Evolutionary conservation across 2,797 vertebrate species (phyloP).

Genomic region (Cirrhinus molitorella): DNA sequence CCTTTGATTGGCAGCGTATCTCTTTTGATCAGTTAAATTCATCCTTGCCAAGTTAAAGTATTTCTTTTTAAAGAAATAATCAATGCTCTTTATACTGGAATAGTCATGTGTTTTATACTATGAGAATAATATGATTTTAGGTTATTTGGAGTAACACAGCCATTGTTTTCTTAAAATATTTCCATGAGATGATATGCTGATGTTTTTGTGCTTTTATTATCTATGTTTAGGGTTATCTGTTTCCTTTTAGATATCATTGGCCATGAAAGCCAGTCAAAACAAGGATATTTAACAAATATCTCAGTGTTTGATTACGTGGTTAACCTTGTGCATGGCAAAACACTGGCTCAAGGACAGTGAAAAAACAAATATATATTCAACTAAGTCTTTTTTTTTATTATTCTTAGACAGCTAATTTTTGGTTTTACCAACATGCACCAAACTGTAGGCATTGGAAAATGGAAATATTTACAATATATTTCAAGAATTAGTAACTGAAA

Average conservation of each 20-base stretch:
- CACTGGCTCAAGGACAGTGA: neutral
- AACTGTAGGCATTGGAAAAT: neutral
- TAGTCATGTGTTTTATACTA: neutral
- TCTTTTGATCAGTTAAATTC: no score
- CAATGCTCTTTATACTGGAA: no score
- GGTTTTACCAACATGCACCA: neutral
- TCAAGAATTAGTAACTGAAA: neutral
- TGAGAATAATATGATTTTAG: neutral
- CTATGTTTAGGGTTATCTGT: neutral
- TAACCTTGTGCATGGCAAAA: neutral
- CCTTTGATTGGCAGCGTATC: no score
- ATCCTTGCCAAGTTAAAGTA: neutral
- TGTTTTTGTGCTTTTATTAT: slow-evolving; percentile 3
- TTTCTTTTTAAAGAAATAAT: no score
- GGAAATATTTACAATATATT: neutral
- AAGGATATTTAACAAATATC: neutral
- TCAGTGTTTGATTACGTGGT: no score
- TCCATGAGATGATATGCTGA: neutral
- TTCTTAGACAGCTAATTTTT: neutral
- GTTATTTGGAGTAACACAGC: neutral
- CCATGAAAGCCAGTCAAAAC: slow-evolving; percentile 19
- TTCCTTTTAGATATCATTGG: neutral
- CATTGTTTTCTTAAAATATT: neutral
- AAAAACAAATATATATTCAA: neutral
- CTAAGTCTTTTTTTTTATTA: neutral